These are phyloP conservation scores for Argyresthia albistria DNA, from an alignment of 2,888 invertebrate genomes.

Conservation along the genomic window DNA sequence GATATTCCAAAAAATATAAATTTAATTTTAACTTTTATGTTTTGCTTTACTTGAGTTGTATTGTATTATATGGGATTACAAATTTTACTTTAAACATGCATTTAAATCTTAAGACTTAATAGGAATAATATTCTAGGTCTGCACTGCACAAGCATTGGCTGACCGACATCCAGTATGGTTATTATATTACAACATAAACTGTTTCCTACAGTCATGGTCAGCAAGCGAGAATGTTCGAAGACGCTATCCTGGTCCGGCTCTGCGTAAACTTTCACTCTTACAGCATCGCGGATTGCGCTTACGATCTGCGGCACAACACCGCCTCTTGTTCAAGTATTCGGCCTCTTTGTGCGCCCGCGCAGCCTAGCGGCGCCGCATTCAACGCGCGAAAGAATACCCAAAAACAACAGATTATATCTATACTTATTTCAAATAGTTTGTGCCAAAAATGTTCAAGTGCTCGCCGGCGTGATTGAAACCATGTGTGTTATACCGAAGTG, in stretches of 20 bases:
- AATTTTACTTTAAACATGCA: too few species aligned
- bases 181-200: background rate
- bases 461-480: background rate
- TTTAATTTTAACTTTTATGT: too few species aligned
- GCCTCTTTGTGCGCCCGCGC: slow-evolving; percentile 28
- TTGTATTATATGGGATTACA: too few species aligned
- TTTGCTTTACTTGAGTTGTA: too few species aligned
- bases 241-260: slow-evolving; percentile 25
- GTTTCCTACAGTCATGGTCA: background rate
- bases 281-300: slow-evolving; percentile 51
- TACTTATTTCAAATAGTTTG: background rate
- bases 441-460: background rate
- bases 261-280: slow-evolving; percentile 60
- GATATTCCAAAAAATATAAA: too few species aligned
- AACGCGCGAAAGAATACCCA: background rate
- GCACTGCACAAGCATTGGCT: background rate
- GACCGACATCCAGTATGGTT: background rate
- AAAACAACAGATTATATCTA: background rate
- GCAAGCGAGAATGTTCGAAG: background rate
- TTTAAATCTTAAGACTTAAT: too few species aligned
- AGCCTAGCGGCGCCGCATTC: slow-evolving; percentile 5
- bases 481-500: too few species aligned
- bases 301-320: slow-evolving; percentile 11
- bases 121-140: background rate
- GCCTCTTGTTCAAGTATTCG: slow-evolving; percentile 34